phyloP scores from a whole-genome alignment of 2,113 vertebrate species.

The Limanda limanda region DNA sequence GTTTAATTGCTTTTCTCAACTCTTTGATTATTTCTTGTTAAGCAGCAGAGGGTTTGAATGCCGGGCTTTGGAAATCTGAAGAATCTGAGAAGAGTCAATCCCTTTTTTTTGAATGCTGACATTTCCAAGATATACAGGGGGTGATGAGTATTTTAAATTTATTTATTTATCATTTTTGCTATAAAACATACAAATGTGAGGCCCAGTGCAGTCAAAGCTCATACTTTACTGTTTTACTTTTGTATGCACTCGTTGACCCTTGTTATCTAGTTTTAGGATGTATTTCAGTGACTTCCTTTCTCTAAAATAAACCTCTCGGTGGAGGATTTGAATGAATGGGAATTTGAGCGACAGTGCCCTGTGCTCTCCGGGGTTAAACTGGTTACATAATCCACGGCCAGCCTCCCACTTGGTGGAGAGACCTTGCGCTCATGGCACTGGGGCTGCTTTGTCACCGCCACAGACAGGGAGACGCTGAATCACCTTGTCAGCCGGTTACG shows the following conservation, averaged over 20 bases:
- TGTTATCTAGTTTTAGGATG: not conserved
- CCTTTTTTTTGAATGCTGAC: not conserved
- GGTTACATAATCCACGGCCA: constrained; percentile 21
- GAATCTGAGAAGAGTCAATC: not conserved
- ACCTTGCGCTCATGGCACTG: constrained; percentile 38
- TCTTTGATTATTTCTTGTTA: not conserved
- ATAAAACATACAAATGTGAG: too few relatives aligned
- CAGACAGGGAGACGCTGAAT: constrained; percentile 53
- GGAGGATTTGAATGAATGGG: not conserved
- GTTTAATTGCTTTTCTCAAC: not conserved
- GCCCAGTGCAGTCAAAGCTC: not conserved
- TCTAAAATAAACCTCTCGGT: not conserved
- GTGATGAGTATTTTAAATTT: not conserved
- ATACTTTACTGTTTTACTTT: not conserved
- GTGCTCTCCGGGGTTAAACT: constrained; percentile 31
- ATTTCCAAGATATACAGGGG: not conserved
- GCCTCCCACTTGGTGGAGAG: constrained; percentile 20
- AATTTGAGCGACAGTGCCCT: constrained; percentile 34
- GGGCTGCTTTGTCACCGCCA: constrained; percentile 40
- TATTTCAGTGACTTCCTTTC: too few relatives aligned
- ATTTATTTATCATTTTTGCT: too few relatives aligned
- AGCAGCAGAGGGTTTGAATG: not conserved
- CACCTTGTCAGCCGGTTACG: constrained; percentile 45
- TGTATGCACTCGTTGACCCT: not conserved
- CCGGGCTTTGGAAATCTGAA: not conserved